Evolutionary conservation across 30 jellyfish, hydroid and myxozoan species (phyloP).

Genomic region (Morbakka virulenta): DNA sequence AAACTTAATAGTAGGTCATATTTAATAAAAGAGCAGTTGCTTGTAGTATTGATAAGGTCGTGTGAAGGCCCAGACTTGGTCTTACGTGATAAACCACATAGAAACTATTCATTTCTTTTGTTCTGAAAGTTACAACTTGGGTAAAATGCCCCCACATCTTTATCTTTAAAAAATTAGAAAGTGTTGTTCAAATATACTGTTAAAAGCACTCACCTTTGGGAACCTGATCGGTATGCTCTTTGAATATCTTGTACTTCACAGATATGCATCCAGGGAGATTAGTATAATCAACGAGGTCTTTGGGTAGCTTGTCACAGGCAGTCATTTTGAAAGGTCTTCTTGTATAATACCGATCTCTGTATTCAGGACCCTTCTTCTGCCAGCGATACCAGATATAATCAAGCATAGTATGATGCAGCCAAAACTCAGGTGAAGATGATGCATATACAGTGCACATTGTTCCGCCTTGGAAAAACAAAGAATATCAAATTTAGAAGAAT

Average conservation of each 20-base stretch:
- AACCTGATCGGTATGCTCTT: no score
- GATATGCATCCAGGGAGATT: background rate
- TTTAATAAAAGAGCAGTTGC: no score
- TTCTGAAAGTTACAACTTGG: no score
- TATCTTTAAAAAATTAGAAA: no score
- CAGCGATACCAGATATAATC: background rate
- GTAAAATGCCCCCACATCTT: no score
- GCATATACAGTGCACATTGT: background rate
- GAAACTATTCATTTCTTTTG: no score
- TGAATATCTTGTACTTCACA: background rate
- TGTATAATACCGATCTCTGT: background rate
- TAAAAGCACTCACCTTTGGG: no score
- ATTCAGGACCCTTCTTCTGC: background rate
- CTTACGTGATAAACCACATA: no score
- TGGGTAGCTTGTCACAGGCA: background rate
- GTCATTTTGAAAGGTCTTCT: background rate
- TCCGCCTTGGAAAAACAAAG: background rate
- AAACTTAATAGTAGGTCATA: no score
- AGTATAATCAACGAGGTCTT: background rate
- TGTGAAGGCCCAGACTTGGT: no score
- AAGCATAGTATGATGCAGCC: background rate
- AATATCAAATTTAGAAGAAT: background rate
- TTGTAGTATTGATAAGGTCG: no score
- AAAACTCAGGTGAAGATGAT: background rate
- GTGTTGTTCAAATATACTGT: no score